Base-by-base conservation (phyloP, 2,113 vertebrate species). In the Neoarius graeffei region DNA sequence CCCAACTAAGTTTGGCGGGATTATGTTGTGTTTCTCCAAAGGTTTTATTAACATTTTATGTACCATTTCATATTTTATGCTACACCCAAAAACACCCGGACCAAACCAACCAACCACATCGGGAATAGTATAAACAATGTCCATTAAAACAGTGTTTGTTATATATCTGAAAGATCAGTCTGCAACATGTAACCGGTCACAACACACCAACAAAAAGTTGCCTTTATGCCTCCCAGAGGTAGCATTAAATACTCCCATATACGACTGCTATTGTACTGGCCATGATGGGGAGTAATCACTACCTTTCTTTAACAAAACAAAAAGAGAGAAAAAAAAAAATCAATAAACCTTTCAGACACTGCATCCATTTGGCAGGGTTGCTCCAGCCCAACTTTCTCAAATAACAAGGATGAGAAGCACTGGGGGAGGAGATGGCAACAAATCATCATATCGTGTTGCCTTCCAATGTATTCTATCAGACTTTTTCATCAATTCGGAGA, bases 321-420 rank as follows among this genome's bases (percentile, higher is more conserved):
- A 86, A 42, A 27, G 67, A 27, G 35, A 90, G n/a, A 82, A 85
- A 76, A 73, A 48, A 64, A 67, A 91, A 92, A 92, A 94, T 94
- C 94, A 88, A 90, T 92, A 94, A 92, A 87, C 57, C 89, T 91
- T 91, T 90, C 86, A 93, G 90, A 92, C 86, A 60, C 73, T 66
- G 69, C 89, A 86, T 89, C 85, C 84, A 91, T 92, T 92, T 93
- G 90, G 91, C 91, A 91, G 85, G 50, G 87, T 91, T 56, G 87
- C 76, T 90, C 81, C 88, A 81, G 76, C 87, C 89, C 57, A 85
- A 90, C 88, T 92, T 92, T 86, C 91, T 94, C 87, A 89, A 90
- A 93, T 92, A 85, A 92, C 90, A 92, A 81, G 54, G 88, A 81
- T 66, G 74, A 92, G 83, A 86, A 79, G 81, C 76, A 87, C 62